Percentiles rank a stretch among this genome's conserved stretches.
Conservation (phyloP, 2,797 vertebrate genomes). For the Enteromius fasciolatus region DNA sequence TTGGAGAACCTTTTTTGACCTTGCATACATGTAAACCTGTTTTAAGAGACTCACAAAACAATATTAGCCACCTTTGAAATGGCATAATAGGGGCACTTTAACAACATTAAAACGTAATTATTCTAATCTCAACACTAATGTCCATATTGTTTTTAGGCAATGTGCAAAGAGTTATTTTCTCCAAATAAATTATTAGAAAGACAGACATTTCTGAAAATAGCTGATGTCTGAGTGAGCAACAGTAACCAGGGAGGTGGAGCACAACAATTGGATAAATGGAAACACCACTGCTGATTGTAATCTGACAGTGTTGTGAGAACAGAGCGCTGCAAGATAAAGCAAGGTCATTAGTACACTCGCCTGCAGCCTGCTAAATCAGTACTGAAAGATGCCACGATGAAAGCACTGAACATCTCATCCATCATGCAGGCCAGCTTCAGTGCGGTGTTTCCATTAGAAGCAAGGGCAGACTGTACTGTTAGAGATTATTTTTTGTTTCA, state of each 20-base stretch:
- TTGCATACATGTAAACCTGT: too few relatives aligned
- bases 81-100: too few relatives aligned
- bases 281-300: neutral
- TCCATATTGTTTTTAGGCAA: neutral
- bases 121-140: neutral
- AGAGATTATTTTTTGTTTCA: constrained; percentile 20
- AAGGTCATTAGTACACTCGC: neutral
- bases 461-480: constrained; percentile 20
- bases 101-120: neutral
- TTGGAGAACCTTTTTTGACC: too few relatives aligned
- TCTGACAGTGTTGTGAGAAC: neutral
- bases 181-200: too few relatives aligned
- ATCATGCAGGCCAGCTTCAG: constrained; percentile 38
- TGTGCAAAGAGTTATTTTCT: too few relatives aligned
- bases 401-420: constrained; percentile 34
- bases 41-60: too few relatives aligned
- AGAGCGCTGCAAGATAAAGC: neutral
- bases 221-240: neutral
- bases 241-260: neutral
- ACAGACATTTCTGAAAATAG: neutral
- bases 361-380: constrained; percentile 6
- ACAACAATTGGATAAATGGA: neutral
- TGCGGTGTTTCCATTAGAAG: constrained; percentile 17
- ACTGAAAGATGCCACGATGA: neutral
- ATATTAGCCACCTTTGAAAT: too few relatives aligned